Evolutionary conservation across 1,140 invertebrate genomes (phyloP).

Genomic region (Drosophila oshimai): DNA sequence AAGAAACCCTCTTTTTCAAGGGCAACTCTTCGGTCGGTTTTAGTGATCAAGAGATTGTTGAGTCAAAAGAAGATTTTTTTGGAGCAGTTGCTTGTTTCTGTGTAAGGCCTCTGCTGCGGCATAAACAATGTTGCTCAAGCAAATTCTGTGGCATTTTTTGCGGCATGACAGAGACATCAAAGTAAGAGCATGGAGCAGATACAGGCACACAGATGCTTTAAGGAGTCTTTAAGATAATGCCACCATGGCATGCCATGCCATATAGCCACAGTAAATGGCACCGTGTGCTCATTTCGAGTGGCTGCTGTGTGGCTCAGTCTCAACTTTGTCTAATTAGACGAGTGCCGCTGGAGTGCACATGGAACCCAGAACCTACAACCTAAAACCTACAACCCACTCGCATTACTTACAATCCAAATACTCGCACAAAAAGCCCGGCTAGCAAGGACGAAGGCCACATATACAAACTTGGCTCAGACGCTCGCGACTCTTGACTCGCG

Average conservation of each 20-base stretch:
- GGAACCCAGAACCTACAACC: slow-evolving; percentile 6
- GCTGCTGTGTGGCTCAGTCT: slow-evolving; percentile 45
- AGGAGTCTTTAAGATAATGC: slow-evolving; percentile 60
- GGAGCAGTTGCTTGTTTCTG: background rate
- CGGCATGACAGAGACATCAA: slow-evolving; percentile 60
- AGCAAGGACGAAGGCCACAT: slow-evolving; percentile 53
- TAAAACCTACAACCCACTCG: slow-evolving; percentile 19
- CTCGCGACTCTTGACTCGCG: slow-evolving; percentile 52
- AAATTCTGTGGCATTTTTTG: slow-evolving; percentile 73
- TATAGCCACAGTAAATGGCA: slow-evolving; percentile 39
- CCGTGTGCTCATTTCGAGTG: slow-evolving; percentile 43
- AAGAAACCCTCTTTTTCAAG: too few relatives aligned
- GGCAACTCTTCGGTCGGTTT: too few relatives aligned
- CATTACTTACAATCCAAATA: slow-evolving; percentile 41
- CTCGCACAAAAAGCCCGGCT: slow-evolving; percentile 28
- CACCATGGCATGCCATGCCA: background rate
- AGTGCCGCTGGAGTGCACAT: slow-evolving; percentile 67
- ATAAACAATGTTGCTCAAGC: slow-evolving; percentile 72
- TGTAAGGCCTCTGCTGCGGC: slow-evolving; percentile 17
- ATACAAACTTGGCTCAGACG: slow-evolving; percentile 51
- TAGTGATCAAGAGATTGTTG: too few relatives aligned
- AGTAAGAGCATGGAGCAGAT: slow-evolving; percentile 27
- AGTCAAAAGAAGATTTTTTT: background rate
- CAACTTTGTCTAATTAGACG: slow-evolving; percentile 79
- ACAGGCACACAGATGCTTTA: slow-evolving; percentile 40